Evolutionary conservation across 1,140 invertebrate species (phyloP), one percentile per base, ranked within the genome.

Genomic region (Scaptomyza hsui): DNA sequence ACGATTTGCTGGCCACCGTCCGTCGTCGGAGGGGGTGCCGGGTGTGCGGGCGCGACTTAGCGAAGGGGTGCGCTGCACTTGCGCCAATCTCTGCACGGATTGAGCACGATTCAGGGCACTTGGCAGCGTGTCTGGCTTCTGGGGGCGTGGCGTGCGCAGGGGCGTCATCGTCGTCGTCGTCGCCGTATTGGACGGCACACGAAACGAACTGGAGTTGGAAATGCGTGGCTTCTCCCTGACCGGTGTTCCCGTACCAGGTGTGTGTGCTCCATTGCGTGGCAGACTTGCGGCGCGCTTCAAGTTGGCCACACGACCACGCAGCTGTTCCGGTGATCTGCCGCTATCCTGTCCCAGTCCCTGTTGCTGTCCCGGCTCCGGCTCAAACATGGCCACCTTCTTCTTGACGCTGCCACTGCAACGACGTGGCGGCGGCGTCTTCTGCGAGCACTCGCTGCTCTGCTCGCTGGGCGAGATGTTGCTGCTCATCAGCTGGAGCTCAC

Each of bases 391-490:
- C 21, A 91, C 88, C 73, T 91, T 91, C 41, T 91, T 91, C 49
- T 90, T 91, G 12, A 86, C 73, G 19, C 61, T 67, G 10, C 63
- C 73, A 24, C 47, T 63, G 10, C 41, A 56, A 47, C 81, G 73
- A 74, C 65, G 65, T 1, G 44, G 72, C 65, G 72, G 72, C 39
- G 78, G 81, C 1, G 91, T 90, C 1, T 60, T 70, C 18, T 63
- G 53, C 3, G 95, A 95, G 85, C 95, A 95, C 80, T 96, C 95
- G 71, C 95, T 96, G 15, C 95, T 95, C 63, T 94, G 94, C 65
- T 95, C 94, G 75, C 94, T 95, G 16, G 94, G 94, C 9, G 93
- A 93, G 65, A 94, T 93, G 2, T 92, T 93, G 15, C 90, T 90
- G 26, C 45, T 16, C 9, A 47, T 37, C n/a, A 96, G 71, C 93